Conservation (phyloP, 92 coral and sea anemone genomes). For the Scolanthus callimorphus region DNA sequence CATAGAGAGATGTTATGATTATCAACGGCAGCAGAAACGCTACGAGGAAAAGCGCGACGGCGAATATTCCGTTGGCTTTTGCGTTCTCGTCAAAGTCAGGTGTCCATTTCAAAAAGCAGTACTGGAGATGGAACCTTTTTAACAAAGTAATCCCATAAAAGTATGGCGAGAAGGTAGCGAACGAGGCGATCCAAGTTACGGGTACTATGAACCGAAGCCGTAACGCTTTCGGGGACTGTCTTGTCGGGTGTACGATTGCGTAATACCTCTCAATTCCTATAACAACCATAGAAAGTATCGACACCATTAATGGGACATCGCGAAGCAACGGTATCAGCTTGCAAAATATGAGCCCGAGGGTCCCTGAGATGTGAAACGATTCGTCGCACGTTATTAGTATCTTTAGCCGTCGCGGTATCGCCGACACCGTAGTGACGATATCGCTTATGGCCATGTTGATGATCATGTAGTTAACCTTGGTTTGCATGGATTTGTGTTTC, state of each 20-base stretch:
- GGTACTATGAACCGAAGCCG: slow-evolving; percentile 7
- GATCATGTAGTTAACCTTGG: too few species aligned
- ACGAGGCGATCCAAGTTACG: slow-evolving; percentile 4
- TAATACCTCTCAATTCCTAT: slow-evolving; percentile 18
- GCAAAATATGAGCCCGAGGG: slow-evolving; percentile 4
- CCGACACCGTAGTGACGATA: too few species aligned
- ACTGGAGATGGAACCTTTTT: too few species aligned
- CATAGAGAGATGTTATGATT: neutral
- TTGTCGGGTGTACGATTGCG: slow-evolving; percentile 13
- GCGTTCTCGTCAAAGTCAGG: neutral
- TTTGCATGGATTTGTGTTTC: neutral
- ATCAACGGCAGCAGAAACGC: slow-evolving; percentile 7
- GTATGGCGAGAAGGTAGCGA: slow-evolving; percentile 2
- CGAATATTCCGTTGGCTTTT: slow-evolving; percentile 8
- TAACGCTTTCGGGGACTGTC: neutral
- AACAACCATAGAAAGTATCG: slow-evolving; percentile 13
- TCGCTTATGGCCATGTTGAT: too few species aligned
- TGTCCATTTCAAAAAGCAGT: neutral
- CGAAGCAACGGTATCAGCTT: slow-evolving; percentile 12
- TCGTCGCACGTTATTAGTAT: too few species aligned
- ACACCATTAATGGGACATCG: slow-evolving; percentile 20
- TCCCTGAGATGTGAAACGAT: too few species aligned
- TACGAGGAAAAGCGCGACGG: slow-evolving; percentile 3
- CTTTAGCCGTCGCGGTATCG: too few species aligned
- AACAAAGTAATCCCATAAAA: slow-evolving; percentile 5